Evolutionary conservation across 2,113 vertebrate genomes (phyloP), one percentile per base, ranked within the genome.

Genomic region (Columba janthina): DNA sequence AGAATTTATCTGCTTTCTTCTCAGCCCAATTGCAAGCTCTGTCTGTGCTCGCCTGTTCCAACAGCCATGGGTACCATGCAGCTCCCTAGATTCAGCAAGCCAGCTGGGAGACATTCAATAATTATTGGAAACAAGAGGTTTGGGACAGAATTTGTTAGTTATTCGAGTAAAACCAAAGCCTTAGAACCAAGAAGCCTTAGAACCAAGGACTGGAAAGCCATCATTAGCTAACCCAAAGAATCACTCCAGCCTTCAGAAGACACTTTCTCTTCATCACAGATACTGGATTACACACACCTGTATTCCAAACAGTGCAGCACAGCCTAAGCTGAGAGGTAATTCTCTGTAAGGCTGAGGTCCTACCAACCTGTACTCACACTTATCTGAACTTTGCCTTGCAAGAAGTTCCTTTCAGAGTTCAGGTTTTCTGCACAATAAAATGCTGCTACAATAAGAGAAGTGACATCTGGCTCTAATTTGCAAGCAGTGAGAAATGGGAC

Each of bases 201-300:
- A 67, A 53, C 18, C 25, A 56, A 10, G 6, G 32, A 34, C 42
- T 77, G 53, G 29, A 93, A 86, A 69, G 24, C 31, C 36, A 26
- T 71, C 15, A 26, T 61, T 86, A 65, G 15, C 44, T 71, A 86
- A 71, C 38, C 29, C 1, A 0, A 77, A 90, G 31, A 87, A 84
- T 36, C 28, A 71, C 5, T 22, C 21, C 24, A 38, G 65, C 22
- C 72, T 90, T 78, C 53, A 48, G 44, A 86, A 86, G 62, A 85
- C 4, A 17, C 32, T 12, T 90, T 32, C 34, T 64, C 62, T 62
- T 61, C 22, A 62, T 51, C 83, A 56, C 28, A 81, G 21, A 50
- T 78, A 29, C 42, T 44, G 3, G 0, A 18, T 17, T 40, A 36
- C 4, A 56, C 3, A 15, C 0, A 0, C 18, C 46, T 28, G 44